Base-by-base conservation (phyloP, 2,797 vertebrate species). In the Coilia nasus region DNA sequence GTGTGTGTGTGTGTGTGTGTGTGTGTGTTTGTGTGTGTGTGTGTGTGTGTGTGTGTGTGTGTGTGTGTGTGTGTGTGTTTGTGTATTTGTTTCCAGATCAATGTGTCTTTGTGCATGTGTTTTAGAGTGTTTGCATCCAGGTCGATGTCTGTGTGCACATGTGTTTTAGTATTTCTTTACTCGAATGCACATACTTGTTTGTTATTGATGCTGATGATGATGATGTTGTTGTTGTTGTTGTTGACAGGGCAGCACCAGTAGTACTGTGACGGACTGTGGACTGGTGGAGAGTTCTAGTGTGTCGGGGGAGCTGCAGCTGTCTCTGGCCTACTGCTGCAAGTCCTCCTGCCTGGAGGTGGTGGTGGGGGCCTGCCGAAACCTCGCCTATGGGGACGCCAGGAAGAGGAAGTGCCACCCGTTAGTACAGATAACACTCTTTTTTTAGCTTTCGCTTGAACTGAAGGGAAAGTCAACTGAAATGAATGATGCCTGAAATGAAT, bases 361-460 rank as follows among this genome's bases (percentile, higher is more conserved):
- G 12, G 94, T 99, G 44, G 94, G 92, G 28, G 91, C 92, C 46
- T 98, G 97, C 88, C 97, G 92, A 90, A 96, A 97, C 81, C 93
- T 99, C 81, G 88, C 92, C 17, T 93, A 93, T 0, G 97, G 96
- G 85, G 96, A 97, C 12, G 84, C 90, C 87, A 97, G 93, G 92
- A 98, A 92, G 93, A 97, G 90, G 85, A 98, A 95, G 87, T 98
- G 96, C 90, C 96, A 97, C 78, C 96, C 97, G 97, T 98, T 92
- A 96, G 97, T 91, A 90, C n/a, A 71, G 15, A 23, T 62, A 19
- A 67, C 21, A 14, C 12, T 25, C 4, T 12, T 31, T 82, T 57
- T 56, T 28, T 82, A 19, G n/a, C 50, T 28, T 25, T n/a, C 19
- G 6, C 21, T 23, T 12, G 46, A 47, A 64, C 62, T 64, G 62